These are phyloP conservation scores for Drosophila ercepeae DNA, from an alignment of 1,140 invertebrate species.

Conservation along the genomic window DNA sequence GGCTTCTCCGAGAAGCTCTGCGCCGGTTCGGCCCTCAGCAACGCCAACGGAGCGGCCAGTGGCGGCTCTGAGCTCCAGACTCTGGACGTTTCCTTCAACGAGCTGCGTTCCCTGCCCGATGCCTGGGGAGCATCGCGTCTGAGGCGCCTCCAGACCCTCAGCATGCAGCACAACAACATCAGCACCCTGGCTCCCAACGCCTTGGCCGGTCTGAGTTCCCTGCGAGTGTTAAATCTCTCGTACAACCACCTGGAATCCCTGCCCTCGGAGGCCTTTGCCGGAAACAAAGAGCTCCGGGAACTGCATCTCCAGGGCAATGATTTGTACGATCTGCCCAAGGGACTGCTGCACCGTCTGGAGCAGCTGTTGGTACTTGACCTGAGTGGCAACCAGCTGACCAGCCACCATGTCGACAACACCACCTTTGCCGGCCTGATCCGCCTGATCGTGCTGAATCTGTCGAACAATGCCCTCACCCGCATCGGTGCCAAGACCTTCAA, in stretches of 20 bases:
- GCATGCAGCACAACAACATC: constrained; percentile 91
- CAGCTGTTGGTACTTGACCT: constrained; percentile 89
- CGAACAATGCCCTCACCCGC: constrained; percentile 87
- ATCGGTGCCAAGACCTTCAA: constrained; percentile 89
- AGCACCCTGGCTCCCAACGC: constrained; percentile 87
- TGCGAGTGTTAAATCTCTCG: constrained; percentile 91
- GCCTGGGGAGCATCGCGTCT: constrained; percentile 88
- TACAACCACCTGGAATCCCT: constrained; percentile 89
- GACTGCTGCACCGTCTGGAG: constrained; percentile 88
- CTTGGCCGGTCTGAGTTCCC: constrained; percentile 87
- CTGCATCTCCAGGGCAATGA: constrained; percentile 90
- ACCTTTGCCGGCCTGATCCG: constrained; percentile 89
- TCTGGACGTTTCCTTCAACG: constrained; percentile 90
- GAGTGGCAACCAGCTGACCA: constrained; percentile 89
- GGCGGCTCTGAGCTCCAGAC: constrained; percentile 86
- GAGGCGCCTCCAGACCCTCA: constrained; percentile 88
- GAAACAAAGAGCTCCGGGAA: constrained; percentile 88
- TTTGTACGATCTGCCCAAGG: constrained; percentile 88
- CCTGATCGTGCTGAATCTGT: constrained; percentile 88
- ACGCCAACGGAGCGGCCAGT: constrained; percentile 75
- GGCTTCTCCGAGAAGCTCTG: constrained; percentile 86
- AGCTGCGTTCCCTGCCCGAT: constrained; percentile 87
- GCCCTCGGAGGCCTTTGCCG: constrained; percentile 89
- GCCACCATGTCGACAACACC: constrained; percentile 88
- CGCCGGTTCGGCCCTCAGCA: constrained; percentile 72